Conservation (phyloP, 53 echinoderm and acorn worm species). For the Luidia sarsii region DNA sequence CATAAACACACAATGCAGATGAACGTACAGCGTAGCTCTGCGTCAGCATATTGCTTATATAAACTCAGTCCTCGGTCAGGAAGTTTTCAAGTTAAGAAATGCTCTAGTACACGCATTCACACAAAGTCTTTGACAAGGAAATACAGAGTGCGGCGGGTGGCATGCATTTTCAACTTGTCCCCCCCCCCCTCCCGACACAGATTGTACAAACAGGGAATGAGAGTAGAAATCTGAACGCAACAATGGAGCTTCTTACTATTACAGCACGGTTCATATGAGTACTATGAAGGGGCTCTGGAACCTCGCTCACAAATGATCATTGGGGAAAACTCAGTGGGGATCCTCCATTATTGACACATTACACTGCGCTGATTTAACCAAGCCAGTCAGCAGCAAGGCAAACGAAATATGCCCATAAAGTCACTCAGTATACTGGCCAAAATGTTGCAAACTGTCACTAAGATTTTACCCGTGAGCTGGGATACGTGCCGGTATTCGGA, state of each 20-base stretch:
- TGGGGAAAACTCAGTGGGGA: conserved; percentile 9
- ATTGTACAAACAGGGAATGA: neutral
- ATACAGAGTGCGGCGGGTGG: no score
- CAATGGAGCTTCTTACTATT: no score
- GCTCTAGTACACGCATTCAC: no score
- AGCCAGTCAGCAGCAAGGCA: no score
- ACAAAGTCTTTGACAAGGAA: no score
- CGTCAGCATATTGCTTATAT: no score
- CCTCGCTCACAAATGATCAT: conserved; percentile 7
- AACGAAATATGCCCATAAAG: no score
- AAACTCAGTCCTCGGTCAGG: no score
- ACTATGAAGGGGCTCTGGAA: conserved; percentile 16
- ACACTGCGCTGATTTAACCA: conserved; percentile 5
- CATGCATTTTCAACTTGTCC: conserved; percentile 37
- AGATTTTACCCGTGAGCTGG: neutral
- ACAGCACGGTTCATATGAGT: conserved; percentile 25
- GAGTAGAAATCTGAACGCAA: neutral
- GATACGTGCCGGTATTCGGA: conserved; percentile 25
- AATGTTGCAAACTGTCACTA: conserved; percentile 28
- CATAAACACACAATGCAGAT: no score
- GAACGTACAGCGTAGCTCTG: no score
- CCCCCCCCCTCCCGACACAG: conserved; percentile 32
- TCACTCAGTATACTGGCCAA: neutral
- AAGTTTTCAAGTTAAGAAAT: no score
- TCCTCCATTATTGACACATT: conserved; percentile 52